Base-by-base conservation (phyloP, 1,140 invertebrate genomes). In the Leguminivora glycinivorella region DNA sequence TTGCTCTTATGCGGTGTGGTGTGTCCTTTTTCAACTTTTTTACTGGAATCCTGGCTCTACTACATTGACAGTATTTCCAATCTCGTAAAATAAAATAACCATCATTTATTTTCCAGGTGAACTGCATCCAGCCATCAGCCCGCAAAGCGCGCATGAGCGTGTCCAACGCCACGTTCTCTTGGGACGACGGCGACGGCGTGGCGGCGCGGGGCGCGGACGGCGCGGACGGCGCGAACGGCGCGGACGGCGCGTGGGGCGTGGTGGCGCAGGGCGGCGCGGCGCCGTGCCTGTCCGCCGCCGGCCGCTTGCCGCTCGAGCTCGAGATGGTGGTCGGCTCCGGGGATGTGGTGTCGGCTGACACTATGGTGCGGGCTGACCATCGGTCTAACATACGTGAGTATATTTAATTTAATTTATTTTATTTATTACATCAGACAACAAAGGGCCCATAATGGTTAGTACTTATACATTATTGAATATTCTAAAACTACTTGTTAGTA, bases 301-400 rank as follows among this genome's bases (percentile, higher is more conserved):
- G 75, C 2, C 80, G 77, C 1, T 72, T 91, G 22, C 85, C 88
- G 1, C 72, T 92, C 0, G 87, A 91, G 67, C 71, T 92, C n/a
- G 89, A 92, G 67, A 78, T 92, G 82, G 80, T 90, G 22, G 91
- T 92, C 0, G 88, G 85, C 0, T 81, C 89, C 2, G 79, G 82
- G 9, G 87, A 91, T 29, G 75, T 90, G 0, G 74, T 91, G 12
- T 85, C 89, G 0, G 82, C 88, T 1, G 90, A 92, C 71, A 92
- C 89, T 6, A 79, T 92, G 1, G 83, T 92, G 0, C 74, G 82
- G 0, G 89, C 89, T n/a, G 89, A 91, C 68, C 87, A 87, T 60
- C 78, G 82, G 9, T 73, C 84, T 9, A 79, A 77, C 9, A 34
- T 72, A 22, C 79, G 88, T 88, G 67, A 77, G 80, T 80, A 29